Evolutionary conservation across 2,888 invertebrate species (phyloP).

Genomic region (Galerucella calmariensis): DNA sequence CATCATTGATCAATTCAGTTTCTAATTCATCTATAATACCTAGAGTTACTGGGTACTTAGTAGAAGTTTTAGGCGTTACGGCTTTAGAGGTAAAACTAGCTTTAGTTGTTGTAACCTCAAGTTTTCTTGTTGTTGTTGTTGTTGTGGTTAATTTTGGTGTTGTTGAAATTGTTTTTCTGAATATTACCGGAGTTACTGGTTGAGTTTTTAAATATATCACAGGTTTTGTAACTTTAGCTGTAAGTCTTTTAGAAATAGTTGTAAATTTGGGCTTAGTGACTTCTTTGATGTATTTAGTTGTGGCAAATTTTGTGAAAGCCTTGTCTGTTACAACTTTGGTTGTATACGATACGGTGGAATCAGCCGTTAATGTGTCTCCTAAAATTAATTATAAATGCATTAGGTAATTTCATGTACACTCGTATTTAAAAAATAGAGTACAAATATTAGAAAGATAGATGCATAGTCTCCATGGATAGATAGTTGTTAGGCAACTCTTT

Average conservation of each 20-base stretch:
- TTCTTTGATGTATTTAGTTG: background rate
- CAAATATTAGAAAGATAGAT: no score
- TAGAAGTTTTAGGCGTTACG: background rate
- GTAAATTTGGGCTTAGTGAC: background rate
- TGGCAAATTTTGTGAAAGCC: background rate
- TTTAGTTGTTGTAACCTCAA: conserved; percentile 9
- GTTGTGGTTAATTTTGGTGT: conserved; percentile 37
- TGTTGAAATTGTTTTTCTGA: conserved; percentile 34
- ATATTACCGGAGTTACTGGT: background rate
- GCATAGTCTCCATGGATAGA: no score
- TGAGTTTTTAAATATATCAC: conserved; percentile 15
- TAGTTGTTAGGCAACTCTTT: no score
- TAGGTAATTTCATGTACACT: no score
- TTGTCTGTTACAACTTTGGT: no score
- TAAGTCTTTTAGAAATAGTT: background rate
- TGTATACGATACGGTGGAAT: no score
- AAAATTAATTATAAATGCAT: no score
- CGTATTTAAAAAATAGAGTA: no score
- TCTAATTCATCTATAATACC: conserved; percentile 27
- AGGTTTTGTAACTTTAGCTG: conserved; percentile 10
- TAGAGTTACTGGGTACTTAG: background rate
- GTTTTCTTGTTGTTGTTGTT: conserved; percentile 29
- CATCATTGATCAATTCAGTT: conserved; percentile 27
- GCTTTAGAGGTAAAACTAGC: background rate
- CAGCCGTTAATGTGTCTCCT: no score